These are phyloP conservation scores for Regulus satrapa DNA, from an alignment of 2,113 vertebrate species.

Conservation along the genomic window DNA sequence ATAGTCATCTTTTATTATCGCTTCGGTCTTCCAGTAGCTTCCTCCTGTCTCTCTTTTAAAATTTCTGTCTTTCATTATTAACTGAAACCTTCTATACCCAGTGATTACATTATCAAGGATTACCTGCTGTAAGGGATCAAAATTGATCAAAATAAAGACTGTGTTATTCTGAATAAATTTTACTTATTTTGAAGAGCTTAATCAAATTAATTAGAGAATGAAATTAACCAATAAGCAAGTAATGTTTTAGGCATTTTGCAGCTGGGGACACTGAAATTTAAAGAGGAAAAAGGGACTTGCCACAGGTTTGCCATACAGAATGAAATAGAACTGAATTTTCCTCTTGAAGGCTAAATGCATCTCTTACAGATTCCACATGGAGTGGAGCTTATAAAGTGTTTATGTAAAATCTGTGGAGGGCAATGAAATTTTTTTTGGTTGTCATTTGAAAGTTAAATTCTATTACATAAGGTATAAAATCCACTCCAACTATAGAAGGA, in stretches of 20 bases:
- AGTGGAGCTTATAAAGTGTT: neutral
- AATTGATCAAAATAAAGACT: constrained; percentile 23
- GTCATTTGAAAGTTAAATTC: constrained; percentile 28
- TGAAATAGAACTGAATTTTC: neutral
- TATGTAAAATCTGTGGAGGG: constrained; percentile 11
- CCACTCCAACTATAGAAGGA: neutral
- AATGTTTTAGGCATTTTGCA: neutral
- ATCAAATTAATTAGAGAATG: constrained; percentile 26
- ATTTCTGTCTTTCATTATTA: constrained; percentile 35
- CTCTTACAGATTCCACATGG: neutral
- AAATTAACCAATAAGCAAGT: constrained; percentile 18
- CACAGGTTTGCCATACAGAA: neutral
- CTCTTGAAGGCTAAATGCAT: neutral
- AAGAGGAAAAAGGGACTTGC: neutral
- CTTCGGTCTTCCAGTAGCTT: constrained; percentile 27
- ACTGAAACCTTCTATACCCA: neutral
- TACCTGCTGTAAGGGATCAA: constrained; percentile 36
- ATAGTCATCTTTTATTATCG: constrained; percentile 53
- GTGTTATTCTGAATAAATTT: neutral
- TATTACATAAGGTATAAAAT: constrained; percentile 39
- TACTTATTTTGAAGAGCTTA: neutral
- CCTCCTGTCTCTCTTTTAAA: constrained; percentile 14
- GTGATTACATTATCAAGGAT: constrained; percentile 44
- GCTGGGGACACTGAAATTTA: neutral
- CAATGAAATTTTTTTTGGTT: neutral